Evolutionary conservation across 2,888 invertebrate species (phyloP), one percentile per base, ranked within the genome.

Genomic region (Ormyrus thymus): DNA sequence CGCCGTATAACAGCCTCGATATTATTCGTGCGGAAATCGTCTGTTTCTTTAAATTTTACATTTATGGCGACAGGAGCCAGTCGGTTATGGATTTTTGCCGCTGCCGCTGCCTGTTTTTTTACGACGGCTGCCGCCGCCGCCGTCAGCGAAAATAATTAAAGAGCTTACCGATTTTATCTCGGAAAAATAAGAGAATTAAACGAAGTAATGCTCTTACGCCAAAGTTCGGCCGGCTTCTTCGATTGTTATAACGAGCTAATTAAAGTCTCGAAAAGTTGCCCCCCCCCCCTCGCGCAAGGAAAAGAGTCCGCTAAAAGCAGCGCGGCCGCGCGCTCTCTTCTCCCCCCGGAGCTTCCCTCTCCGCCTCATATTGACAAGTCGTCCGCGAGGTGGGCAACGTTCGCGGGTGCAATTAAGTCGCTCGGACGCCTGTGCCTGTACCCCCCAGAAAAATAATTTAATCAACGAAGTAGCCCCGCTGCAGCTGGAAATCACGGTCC

Each of bases 11-110:
- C 46, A 68, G 68, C 56, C 58, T 69, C 68, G 61, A 68, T 69
- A 69, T 69, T 76, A 76, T 76, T 76, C 64, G 76, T 46, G 64
- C 58, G 76, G 70, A 70, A 76, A 65, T 50, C 76, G 29, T 15
- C 50, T 65, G 73, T 74, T 74, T 74, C 58, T 74, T 65, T 58
- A 65, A 65, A 65, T 53, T 51, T 46, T 43, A 50, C 75, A 56
- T 65, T 73, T 56, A 56, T 46, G 64, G 53, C 50, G 55, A 43
- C 43, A 43, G 11, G 1, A 43, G n/a, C 9, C 10, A 62, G 15
- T 10, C 59, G 15, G 29, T 59, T 59, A 29, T 8, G 43, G 10
- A 9, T 10, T 43, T 29, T 29, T 29, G 29, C 29, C 29, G 29
- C 29, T 29, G 29, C 29, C 29, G 29, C 29, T 59, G 10, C 59